Base-by-base conservation (phyloP, 2,888 invertebrate genomes). In the Julus scandinavius region DNA sequence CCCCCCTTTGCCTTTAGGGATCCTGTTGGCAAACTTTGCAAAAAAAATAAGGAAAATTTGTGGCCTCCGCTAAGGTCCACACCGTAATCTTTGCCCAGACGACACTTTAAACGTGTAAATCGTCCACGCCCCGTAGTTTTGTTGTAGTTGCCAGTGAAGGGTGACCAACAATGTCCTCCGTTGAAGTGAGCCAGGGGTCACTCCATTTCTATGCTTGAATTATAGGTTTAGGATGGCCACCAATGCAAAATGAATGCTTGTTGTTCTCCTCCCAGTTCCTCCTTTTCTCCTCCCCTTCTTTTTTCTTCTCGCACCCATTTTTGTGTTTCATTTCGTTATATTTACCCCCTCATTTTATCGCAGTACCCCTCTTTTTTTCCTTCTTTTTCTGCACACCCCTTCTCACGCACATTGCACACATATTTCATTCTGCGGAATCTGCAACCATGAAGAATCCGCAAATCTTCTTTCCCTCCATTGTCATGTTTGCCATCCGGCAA, bases 121-220 rank as follows among this genome's bases (percentile, higher is more conserved):
- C 84, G 84, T 84, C 84, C 84, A 84, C 84, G 84, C 84, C 84
- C 84, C 84, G n/a, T 84, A 84, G 84, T 84, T 84, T 84, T 84
- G 84, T 84, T 84, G 84, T 40, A 84, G 63, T 45, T 40, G 45
- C 84, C 45, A 41, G 84, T 84, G 40, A 84, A 84, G 84, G 45
- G 84, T 84, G 45, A 17, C 63, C 15, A 84, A 84, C 84, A 84
- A 84, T 84, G 84, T 45, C 45, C 40, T 84, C 13, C 13, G 40
- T n/a, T 84, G 40, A 84, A 45, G 40, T 84, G 40, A 84, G 84
- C 84, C 45, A 41, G 45, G 84, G 84, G 84, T 84, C 84, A 84
- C 38, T 84, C 29, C 13, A 15, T 84, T 84, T 84, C 84, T 41
- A 84, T 84, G 45, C 84, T 84, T 84, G 84, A 84, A 84, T 84